Conservation (phyloP, 2,113 vertebrate genomes). For the Leiothrix lutea region DNA sequence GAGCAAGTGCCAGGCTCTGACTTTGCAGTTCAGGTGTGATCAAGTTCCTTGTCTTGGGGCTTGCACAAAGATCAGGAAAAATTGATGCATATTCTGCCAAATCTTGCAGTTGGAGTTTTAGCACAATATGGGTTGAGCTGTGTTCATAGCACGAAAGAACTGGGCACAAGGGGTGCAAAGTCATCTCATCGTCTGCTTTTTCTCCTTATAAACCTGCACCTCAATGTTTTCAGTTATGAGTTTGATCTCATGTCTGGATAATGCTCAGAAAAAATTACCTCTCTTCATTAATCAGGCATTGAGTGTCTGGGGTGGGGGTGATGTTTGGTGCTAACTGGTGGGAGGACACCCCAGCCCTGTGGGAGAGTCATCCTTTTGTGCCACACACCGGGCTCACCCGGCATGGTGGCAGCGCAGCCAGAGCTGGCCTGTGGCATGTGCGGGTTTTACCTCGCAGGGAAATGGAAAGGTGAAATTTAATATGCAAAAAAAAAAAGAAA, state of each 20-base stretch:
- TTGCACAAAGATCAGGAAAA: not conserved
- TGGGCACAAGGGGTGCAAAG: not conserved
- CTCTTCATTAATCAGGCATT: not conserved
- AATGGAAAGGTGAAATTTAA: not conserved
- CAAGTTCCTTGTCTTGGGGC: not conserved
- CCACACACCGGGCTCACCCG: rapidly evolving
- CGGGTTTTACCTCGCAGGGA: rapidly evolving
- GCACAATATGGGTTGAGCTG: not conserved
- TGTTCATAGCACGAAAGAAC: rapidly evolving
- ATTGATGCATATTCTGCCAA: not conserved
- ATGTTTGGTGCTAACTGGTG: not conserved
- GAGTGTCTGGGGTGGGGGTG: not conserved
- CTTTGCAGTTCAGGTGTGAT: not conserved
- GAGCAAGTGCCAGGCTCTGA: not conserved
- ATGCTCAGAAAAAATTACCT: not conserved
- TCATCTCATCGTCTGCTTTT: not conserved
- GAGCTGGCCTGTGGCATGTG: rapidly evolving
- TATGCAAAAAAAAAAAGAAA: not conserved
- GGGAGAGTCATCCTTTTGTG: not conserved
- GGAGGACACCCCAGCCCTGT: rapidly evolving
- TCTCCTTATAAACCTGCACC: rapidly evolving
- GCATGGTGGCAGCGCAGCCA: not conserved
- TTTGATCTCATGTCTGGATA: rapidly evolving
- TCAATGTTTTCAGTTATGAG: not conserved
- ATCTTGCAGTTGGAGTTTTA: not conserved